Base-by-base conservation (phyloP, 2,113 vertebrate genomes). In the Thamnaconus septentrionalis region DNA sequence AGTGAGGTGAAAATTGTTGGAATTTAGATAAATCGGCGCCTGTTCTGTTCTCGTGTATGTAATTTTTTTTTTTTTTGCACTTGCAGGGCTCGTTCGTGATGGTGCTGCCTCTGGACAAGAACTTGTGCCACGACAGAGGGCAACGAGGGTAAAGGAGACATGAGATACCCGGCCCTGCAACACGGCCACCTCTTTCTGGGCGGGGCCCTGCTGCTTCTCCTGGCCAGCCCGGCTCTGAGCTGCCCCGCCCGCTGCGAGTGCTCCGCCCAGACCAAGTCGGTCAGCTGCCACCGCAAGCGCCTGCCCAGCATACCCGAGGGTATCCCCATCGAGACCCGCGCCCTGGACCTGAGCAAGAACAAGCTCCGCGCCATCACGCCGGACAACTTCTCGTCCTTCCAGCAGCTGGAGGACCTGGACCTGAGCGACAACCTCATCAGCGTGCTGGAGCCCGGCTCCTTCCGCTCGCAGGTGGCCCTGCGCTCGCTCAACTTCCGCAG, bases 241-340 rank as follows among this genome's bases (percentile, higher is more conserved):
- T 98, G 96, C 91, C 97, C 97, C 0, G 95, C 96, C 0, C 96
- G 97, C 82, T 99, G 97, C 0, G 97, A 99, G 81, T 99, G 97
- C 87, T 95, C 94, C 0, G 93, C 96, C 64, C 96, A 96, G 88
- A 96, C 93, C 81, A 94, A 96, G 0, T 97, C 97, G 0, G 97
- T 99, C 53, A 93, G 95, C 9, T 99, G 97, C 86, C 96, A 99
- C 83, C 93, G 96, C 0, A 95, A 94, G 85, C 91, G 95, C 6
- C 93, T 96, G 56, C 79, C 93, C 71, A 87, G 91, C 0, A 94
- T 98, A 70, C 97, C 97, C 0, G 97, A 99, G 76, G 97, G 97
- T 65, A 95, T 98, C 83, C 97, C 97, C 0, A 98, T 95, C 0
- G 97, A 99, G 91, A 98, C 97, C 0, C 92, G 90, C 39, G 87